Evolutionary conservation across 2,113 vertebrate species (phyloP).

Genomic region (Psilopsiagon aymara): DNA sequence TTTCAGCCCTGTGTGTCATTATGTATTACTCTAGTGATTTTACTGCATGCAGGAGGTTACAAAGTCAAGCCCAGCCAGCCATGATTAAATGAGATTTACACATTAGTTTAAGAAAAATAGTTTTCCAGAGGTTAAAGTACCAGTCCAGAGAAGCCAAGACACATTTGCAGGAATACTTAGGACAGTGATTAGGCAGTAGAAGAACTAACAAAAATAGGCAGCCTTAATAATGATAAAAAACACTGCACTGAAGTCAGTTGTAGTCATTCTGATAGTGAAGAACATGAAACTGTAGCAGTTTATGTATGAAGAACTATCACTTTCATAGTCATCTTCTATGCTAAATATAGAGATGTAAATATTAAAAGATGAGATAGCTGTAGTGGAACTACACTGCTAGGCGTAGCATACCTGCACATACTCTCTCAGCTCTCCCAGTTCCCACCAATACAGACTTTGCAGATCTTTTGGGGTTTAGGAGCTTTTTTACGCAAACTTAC

Average conservation of each 20-base stretch:
- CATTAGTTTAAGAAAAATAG: conserved; percentile 49
- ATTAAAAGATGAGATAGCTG: not conserved
- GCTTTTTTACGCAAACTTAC: not conserved
- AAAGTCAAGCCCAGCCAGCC: conserved; percentile 45
- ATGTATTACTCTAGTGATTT: conserved; percentile 45
- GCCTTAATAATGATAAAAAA: not conserved
- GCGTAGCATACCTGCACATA: rapidly evolving
- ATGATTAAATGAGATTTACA: conserved; percentile 52
- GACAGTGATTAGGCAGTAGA: not conserved
- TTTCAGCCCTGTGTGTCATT: conserved; percentile 59
- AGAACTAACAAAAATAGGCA: conserved; percentile 5
- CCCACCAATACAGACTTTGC: rapidly evolving
- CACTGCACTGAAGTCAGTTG: rapidly evolving
- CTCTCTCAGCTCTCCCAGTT: not conserved
- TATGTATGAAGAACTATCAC: not conserved
- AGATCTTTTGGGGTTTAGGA: not conserved
- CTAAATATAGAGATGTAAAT: not conserved
- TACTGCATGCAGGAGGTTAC: conserved; percentile 32
- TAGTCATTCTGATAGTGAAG: rapidly evolving
- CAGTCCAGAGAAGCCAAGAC: conserved; percentile 30
- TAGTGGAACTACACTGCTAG: not conserved
- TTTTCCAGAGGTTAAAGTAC: conserved; percentile 51
- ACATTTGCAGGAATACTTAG: conserved; percentile 40
- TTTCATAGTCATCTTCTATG: not conserved
- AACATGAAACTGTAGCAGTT: not conserved